Conservation (phyloP, 2,113 vertebrate genomes). For the Asarcornis scutulata region DNA sequence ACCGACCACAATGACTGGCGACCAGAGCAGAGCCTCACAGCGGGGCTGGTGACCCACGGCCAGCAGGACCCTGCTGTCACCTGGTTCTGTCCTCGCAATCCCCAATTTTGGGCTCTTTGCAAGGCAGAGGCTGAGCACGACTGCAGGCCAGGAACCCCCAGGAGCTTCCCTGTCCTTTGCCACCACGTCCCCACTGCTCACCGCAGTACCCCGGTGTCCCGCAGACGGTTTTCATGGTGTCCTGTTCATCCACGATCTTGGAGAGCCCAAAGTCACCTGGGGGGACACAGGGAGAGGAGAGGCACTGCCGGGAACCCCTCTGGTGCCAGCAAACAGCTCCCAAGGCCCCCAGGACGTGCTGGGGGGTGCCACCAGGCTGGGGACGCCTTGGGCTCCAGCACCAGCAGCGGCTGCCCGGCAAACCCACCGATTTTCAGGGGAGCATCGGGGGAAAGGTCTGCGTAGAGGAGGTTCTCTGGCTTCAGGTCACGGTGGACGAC, state of each 20-base stretch:
- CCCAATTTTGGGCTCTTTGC: not conserved
- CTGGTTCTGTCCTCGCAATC: not conserved
- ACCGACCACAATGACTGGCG: no score
- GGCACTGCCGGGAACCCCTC: not conserved
- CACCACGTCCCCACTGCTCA: conserved; percentile 53
- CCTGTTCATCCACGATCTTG: conserved; percentile 89
- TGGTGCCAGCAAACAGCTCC: no score
- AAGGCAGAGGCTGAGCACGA: not conserved
- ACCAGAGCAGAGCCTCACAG: not conserved
- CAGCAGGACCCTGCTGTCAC: not conserved
- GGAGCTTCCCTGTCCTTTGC: no score
- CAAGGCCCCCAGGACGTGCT: not conserved
- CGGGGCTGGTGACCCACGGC: not conserved
- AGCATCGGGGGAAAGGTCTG: conserved; percentile 82
- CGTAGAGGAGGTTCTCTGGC: conserved; percentile 89
- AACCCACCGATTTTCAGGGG: conserved; percentile 86
- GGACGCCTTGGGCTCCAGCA: not conserved
- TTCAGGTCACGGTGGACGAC: conserved; percentile 86
- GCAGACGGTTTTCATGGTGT: conserved; percentile 90
- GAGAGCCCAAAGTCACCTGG: conserved; percentile 89
- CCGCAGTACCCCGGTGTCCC: conserved; percentile 91
- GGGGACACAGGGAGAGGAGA: not conserved
- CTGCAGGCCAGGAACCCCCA: not conserved
- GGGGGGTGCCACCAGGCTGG: not conserved
- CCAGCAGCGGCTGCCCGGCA: not conserved